Evolutionary conservation across 2,888 invertebrate genomes (phyloP), one percentile per base, ranked within the genome.

Genomic region (Hydrotaea cyrtoneurina): DNA sequence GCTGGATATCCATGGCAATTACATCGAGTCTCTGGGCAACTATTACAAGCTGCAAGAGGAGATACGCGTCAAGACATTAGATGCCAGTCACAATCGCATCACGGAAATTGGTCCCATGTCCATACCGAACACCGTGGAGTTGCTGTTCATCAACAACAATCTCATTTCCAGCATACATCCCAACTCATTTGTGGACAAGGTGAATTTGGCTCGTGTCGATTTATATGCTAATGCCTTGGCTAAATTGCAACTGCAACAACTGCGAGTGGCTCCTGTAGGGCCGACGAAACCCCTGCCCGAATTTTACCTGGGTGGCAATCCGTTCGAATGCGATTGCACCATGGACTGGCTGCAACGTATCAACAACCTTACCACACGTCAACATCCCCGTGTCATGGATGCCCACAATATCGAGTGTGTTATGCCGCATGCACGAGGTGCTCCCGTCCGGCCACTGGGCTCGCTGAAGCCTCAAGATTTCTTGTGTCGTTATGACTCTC

Each of bases 261-360:
- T 98, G 86, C 94, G 97, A 74, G 93, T 97, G 87, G 94, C 95
- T 19, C 94, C 95, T 71, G 95, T 96, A 88, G 87, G 89, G 3
- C 94, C 96, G 19, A 87, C 89, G 0, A 95, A 95, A 89, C 94
- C 95, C 17, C 92, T 97, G 88, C 97, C 98, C 0, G 97, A 98
- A 92, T 96, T 98, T 92, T 97, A 97, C 92, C 94, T 98, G 87
- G 97, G 97, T 79, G 97, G 97, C 66, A 98, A 98, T 93, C 98
- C 98, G 8, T 97, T 98, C 93, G 95, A 96, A 89, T 98, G 98
- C 93, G 97, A 98, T 91, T 98, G 98, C 93, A 96, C 96, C 87
- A 97, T 98, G 97, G 98, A 98, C 91, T 98, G 98, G 98, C 93
- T 98, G 89, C 97, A 97, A 88, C 94, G 96, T 73, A 96, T 98